These are phyloP conservation scores for Cebus imitator DNA, from an alignment of 2,113 vertebrate species.

Conservation along the genomic window DNA sequence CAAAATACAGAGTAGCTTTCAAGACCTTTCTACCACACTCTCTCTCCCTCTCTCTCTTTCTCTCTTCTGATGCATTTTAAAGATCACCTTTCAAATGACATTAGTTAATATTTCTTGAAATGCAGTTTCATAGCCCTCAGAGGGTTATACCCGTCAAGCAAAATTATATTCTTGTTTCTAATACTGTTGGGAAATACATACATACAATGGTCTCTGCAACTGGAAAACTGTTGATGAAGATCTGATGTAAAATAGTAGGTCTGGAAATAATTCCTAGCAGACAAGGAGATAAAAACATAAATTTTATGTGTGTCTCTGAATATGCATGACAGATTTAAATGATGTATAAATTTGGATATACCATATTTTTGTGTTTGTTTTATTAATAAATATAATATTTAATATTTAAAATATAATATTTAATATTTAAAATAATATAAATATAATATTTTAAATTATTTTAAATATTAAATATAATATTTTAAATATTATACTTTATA, in stretches of 20 bases:
- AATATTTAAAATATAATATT: no score
- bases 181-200: conserved; percentile 9
- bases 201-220: neutral
- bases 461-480: no score
- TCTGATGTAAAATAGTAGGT: conserved; percentile 32
- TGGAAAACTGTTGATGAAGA: conserved; percentile 55
- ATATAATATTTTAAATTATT: no score
- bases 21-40: neutral
- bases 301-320: conserved; percentile 41
- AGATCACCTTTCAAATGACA: conserved; percentile 29
- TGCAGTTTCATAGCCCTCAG: conserved; percentile 30
- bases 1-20: neutral
- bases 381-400: neutral
- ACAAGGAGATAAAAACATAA: conserved; percentile 53
- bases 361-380: neutral
- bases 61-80: neutral
- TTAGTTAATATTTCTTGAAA: conserved; percentile 62
- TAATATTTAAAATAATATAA: no score
- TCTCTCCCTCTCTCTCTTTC: no score
- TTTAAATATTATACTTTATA: no score
- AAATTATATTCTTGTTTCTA: conserved; percentile 52
- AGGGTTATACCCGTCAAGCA: conserved; percentile 13
- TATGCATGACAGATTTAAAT: neutral
- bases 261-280: conserved; percentile 68
- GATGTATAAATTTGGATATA: neutral